Evolutionary conservation across 2,113 vertebrate species (phyloP), one percentile per base, ranked within the genome.

Genomic region (Oreochromis aureus): DNA sequence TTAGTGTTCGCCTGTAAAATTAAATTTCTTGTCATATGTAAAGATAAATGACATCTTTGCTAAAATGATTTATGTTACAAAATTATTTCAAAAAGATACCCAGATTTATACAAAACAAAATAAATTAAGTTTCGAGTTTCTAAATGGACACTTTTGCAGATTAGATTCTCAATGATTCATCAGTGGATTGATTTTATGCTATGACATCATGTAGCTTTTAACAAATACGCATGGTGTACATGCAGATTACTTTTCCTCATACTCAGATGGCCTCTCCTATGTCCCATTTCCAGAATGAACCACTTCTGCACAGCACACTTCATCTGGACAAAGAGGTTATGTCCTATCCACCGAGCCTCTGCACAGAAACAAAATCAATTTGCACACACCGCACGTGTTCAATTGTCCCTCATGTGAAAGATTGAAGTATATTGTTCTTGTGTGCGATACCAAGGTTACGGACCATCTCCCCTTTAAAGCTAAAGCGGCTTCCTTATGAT

Each of bases 301-400:
- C 30, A 55, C 36, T 36, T 58, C 8, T 44, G 34, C 84, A 79
- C 36, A 51, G 56, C 24, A 66, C 34, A 30, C 53, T 56, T 27
- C 86, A 58, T 82, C 55, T 88, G 63, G 56, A 91, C 19, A 5
- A 41, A 48, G 73, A 93, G 63, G 73, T 90, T 85, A 81, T 61
- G 81, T 90, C 86, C 73, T 34, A 79, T 58, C 85, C n/a, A 80
- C 36, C 36, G 18, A 83, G 66, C 69, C 69, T 79, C 78, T 61
- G 86, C 82, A 73, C 56, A 16, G 55, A 82, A 86, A 27, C 59
- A 85, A 85, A 91, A 93, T 92, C 73, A 66, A 91, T 92, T 88
- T 86, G 13, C 58, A 78, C 39, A 66, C 2, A 55, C 56, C 16
- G 83, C 48, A 53, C 36, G 22, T 85, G 86, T 85, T 87, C 76